Evolutionary conservation across 1,140 invertebrate genomes (phyloP), one percentile per base, ranked within the genome.

Genomic region (Drosophila bocqueti): DNA sequence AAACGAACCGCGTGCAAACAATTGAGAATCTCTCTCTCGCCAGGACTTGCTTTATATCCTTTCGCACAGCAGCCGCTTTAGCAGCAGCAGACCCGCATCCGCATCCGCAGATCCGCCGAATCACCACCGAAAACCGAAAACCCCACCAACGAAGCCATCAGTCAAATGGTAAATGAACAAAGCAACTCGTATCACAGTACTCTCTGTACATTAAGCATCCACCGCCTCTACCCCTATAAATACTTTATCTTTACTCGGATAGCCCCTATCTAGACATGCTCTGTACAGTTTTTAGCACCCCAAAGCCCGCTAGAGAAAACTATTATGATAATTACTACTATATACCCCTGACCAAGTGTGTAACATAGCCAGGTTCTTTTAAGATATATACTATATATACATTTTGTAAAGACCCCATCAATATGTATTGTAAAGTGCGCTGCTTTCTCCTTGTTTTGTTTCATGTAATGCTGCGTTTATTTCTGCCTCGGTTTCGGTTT

Each of bases 111-210:
- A 49, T 34, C 36, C 65, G 45, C 36, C 46, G 65, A 66, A 46
- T 34, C 38, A 59, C 52, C 59, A 49, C 47, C 47, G 29, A 16
- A 6, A 18, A 52, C n/a, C 10, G 18, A 29, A 74, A 38, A 2
- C 40, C 45, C 26, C 61, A 46, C 18, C 61, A 49, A 50, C 52
- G 59, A 58, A 64, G 66, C 61, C 78, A 62, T 58, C 64, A 60
- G 31, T 57, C 58, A 83, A 87, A 87, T 87, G 83, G 83, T 87
- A 87, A 87, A 80, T 87, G 79, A 87, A 87, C 54, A 72, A 79
- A 75, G 69, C 81, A 83, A 83, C 81, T 83, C 63, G 52, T 64
- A 79, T 61, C 61, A 58, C 71, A 73, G 67, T 73, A 72, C 69
- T 58, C 57, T 31, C 52, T 73, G 69, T 73, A 72, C 69, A 73